Conservation (phyloP, 1,140 invertebrate species). For the Macrobrachium rosenbergii region DNA sequence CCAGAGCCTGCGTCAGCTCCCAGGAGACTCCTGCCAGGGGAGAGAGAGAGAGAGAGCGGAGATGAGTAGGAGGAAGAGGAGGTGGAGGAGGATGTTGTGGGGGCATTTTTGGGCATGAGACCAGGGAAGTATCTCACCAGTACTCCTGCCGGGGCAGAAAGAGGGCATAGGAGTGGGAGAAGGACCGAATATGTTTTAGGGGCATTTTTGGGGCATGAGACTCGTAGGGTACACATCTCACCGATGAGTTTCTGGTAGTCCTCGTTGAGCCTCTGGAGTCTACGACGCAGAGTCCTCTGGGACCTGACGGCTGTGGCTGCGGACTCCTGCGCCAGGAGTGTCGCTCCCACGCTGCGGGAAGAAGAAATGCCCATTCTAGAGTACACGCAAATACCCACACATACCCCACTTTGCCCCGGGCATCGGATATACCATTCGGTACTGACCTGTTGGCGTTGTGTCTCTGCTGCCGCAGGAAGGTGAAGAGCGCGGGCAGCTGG, state of each 20-base stretch:
- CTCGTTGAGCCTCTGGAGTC: constrained; percentile 68
- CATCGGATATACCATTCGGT: too few relatives aligned
- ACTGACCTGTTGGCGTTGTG: constrained; percentile 34
- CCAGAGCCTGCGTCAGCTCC: constrained; percentile 75
- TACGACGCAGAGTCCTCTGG: constrained; percentile 48
- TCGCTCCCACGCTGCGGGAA: constrained; percentile 27
- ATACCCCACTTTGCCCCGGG: too few relatives aligned
- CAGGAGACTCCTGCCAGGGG: constrained; percentile 74
- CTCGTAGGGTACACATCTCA: neutral
- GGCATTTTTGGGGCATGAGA: neutral
- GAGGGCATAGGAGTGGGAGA: too few relatives aligned
- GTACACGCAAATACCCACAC: too few relatives aligned
- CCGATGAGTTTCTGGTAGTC: constrained; percentile 74
- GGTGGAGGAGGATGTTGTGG: neutral
- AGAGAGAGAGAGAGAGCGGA: neutral
- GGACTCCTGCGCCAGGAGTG: constrained; percentile 47
- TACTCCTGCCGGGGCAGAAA: too few relatives aligned
- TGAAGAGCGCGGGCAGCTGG: constrained; percentile 27
- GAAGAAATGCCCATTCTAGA: too few relatives aligned
- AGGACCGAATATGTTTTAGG: too few relatives aligned
- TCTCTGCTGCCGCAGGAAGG: constrained; percentile 19
- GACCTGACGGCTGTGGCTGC: constrained; percentile 59
- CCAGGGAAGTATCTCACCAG: too few relatives aligned
- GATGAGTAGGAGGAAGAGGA: neutral
- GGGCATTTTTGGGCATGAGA: too few relatives aligned